A percentile compares a stretch with the other conserved stretches of the same genome.
Evolutionary conservation across 64 coral and sea anemone species (phyloP).

Genomic region (Platygyra sinensis): DNA sequence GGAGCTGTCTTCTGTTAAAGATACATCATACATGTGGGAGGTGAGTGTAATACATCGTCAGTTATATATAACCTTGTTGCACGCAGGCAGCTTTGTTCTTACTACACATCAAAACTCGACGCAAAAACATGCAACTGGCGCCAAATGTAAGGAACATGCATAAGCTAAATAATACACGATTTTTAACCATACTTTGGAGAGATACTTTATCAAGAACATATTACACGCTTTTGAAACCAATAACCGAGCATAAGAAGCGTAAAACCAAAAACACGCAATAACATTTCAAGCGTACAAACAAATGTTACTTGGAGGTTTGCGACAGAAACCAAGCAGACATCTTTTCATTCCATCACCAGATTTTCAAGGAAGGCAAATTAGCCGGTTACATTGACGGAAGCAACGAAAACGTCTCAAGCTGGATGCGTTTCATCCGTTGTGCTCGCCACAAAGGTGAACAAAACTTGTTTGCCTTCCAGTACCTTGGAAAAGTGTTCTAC

Average conservation of each 20-base stretch:
- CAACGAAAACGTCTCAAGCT: slow-evolving; percentile 54
- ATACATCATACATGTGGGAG: slow-evolving; percentile 88
- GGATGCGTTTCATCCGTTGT: slow-evolving; percentile 67
- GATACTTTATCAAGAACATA: too few species aligned
- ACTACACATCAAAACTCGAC: neutral
- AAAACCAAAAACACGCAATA: too few species aligned
- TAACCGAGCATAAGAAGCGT: too few species aligned
- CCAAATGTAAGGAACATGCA: too few species aligned
- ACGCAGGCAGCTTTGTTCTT: neutral
- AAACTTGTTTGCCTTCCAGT: slow-evolving; percentile 69
- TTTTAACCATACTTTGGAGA: too few species aligned
- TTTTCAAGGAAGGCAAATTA: slow-evolving; percentile 51
- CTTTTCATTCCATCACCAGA: neutral
- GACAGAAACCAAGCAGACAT: neutral
- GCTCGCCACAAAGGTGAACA: slow-evolving; percentile 52
- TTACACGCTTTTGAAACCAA: too few species aligned
- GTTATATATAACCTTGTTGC: too few species aligned
- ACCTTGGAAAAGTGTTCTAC: slow-evolving; percentile 59
- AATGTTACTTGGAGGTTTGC: neutral
- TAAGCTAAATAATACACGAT: too few species aligned
- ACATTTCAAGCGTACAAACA: neutral
- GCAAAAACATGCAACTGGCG: too few species aligned
- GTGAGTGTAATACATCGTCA: neutral
- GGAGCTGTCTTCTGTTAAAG: slow-evolving; percentile 33
- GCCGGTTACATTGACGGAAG: slow-evolving; percentile 54